Percentiles rank a stretch among this genome's conserved stretches.
Conservation (phyloP, 2,797 vertebrate species). For the Lepilemur septentrionalis region DNA sequence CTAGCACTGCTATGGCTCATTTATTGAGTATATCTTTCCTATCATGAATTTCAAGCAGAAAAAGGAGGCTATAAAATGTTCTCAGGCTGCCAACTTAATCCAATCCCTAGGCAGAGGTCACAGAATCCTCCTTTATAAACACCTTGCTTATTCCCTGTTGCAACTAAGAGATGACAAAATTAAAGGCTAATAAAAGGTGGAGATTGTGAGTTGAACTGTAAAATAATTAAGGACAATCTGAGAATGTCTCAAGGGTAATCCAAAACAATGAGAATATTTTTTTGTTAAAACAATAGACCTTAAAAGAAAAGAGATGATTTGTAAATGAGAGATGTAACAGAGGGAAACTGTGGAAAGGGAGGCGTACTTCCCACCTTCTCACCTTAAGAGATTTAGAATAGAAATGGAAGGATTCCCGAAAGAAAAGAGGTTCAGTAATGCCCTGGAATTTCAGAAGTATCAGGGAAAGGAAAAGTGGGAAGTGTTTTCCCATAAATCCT, state of each 20-base stretch:
- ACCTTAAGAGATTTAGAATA: neutral
- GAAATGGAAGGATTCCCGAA: neutral
- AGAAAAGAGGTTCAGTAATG: neutral
- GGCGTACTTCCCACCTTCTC: neutral
- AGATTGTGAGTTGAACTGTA: neutral
- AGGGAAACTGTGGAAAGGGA: neutral
- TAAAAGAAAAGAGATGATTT: neutral
- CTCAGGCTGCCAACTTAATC: neutral
- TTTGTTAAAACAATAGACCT: neutral
- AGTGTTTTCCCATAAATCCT: neutral
- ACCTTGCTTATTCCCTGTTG: neutral
- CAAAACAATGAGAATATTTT: neutral
- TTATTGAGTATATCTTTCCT: neutral
- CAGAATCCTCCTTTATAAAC: neutral
- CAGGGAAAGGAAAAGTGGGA: neutral
- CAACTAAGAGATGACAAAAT: neutral
- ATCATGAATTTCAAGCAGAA: neutral
- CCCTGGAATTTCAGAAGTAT: neutral
- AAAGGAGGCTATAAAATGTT: neutral
- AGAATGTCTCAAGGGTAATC: neutral
- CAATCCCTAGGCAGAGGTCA: neutral
- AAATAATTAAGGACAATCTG: neutral
- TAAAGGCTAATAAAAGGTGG: neutral
- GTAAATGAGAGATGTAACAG: neutral
- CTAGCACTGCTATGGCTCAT: neutral